Percentiles rank a stretch among this genome's conserved stretches.
Conservation (phyloP, 2,888 invertebrate species). For the Acanthopleura granulata region DNA sequence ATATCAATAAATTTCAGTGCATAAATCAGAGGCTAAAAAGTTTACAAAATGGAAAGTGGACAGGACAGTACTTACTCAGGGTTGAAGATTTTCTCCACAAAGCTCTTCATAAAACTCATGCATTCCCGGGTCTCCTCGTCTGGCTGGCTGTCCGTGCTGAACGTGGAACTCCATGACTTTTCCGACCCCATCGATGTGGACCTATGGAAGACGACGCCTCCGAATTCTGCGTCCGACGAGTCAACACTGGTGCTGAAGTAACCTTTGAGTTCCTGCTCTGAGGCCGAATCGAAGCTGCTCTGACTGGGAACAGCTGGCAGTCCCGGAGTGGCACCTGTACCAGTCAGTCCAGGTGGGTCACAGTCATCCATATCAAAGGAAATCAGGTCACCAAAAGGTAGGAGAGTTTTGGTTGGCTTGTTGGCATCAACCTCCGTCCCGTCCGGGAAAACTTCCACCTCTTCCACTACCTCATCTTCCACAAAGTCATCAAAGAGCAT, state of each 20-base stretch:
- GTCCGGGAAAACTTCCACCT: constrained; percentile 18
- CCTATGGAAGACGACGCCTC: constrained; percentile 45
- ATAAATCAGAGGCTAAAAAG: too few relatives aligned
- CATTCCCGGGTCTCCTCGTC: constrained; percentile 75
- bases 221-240: constrained; percentile 59
- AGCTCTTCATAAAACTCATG: constrained; percentile 77
- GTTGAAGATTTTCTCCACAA: constrained; percentile 77
- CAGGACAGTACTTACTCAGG: constrained; percentile 63
- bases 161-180: constrained; percentile 59
- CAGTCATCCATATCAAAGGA: constrained; percentile 47
- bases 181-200: constrained; percentile 56
- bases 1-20: too few relatives aligned
- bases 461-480: constrained; percentile 31
- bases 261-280: constrained; percentile 28
- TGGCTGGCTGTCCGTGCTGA: constrained; percentile 66
- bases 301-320: constrained; percentile 38
- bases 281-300: constrained; percentile 45
- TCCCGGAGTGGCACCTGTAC: constrained; percentile 25
- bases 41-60: neutral
- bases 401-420: constrained; percentile 37
- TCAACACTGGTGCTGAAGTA: constrained; percentile 48
- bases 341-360: neutral
- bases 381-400: constrained; percentile 55
- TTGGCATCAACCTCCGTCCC: neutral
- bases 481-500: constrained; percentile 63